phyloP scores from a whole-genome alignment of 1,140 invertebrate genomes.

The Heliconius hermathena region DNA sequence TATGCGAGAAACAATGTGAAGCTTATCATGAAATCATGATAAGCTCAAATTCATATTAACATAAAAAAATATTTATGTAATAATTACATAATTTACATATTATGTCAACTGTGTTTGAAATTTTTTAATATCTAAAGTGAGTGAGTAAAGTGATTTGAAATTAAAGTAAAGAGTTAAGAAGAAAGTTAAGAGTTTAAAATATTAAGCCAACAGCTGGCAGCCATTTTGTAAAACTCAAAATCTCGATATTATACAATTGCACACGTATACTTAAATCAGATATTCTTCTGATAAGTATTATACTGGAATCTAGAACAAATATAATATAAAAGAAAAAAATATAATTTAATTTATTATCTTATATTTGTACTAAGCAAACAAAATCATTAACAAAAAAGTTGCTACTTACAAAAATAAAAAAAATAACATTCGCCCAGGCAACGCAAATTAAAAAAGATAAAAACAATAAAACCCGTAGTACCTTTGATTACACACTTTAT shows the following conservation, averaged over 20 bases:
- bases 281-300: too few species aligned
- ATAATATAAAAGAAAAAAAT: background rate
- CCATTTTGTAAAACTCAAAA: background rate
- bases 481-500: slow-evolving; percentile 1
- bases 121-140: background rate
- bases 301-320: background rate
- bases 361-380: background rate
- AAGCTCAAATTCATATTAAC: too few species aligned
- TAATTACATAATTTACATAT: too few species aligned
- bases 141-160: too few species aligned
- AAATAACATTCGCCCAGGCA: background rate
- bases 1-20: too few species aligned
- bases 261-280: background rate
- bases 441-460: background rate
- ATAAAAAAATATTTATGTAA: too few species aligned
- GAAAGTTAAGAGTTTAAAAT: too few species aligned
- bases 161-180: too few species aligned
- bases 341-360: background rate
- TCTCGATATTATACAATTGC: background rate
- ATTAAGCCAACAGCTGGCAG: background rate
- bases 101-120: background rate
- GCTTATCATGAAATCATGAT: too few species aligned
- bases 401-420: background rate
- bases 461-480: background rate
- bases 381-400: background rate